phyloP scores from a whole-genome alignment of 2,797 vertebrate genomes.

The Gorsachius magnificus region DNA sequence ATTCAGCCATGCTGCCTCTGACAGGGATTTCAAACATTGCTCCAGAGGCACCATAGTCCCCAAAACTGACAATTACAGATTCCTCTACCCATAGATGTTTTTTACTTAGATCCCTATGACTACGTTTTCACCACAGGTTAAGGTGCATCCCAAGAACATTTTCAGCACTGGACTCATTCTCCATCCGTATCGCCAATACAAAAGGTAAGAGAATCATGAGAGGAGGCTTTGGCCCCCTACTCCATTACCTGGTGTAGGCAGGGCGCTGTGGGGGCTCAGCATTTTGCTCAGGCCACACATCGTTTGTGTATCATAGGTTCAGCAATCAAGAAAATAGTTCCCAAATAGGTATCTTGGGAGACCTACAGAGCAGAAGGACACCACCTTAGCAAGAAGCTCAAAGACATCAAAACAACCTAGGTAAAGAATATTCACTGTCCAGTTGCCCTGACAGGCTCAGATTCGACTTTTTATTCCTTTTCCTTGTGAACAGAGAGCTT shows the following conservation, averaged over 20 bases:
- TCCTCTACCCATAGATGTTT: background rate
- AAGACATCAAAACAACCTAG: background rate
- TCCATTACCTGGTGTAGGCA: background rate
- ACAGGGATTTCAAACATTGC: background rate
- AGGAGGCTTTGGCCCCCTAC: background rate
- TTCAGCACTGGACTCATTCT: background rate
- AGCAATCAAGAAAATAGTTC: background rate
- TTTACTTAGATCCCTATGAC: background rate
- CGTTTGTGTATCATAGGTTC: rapidly evolving
- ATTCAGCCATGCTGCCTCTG: background rate
- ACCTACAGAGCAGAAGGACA: background rate
- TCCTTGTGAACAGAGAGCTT: background rate
- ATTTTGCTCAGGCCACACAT: background rate
- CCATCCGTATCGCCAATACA: background rate
- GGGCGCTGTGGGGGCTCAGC: background rate
- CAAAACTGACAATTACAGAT: background rate
- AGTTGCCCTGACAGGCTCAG: background rate
- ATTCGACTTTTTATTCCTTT: background rate
- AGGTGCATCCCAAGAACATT: background rate
- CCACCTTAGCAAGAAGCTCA: background rate
- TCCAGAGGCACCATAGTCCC: background rate
- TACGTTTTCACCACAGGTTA: background rate
- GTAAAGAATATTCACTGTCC: background rate
- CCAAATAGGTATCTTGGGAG: background rate
- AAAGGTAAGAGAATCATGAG: background rate